A percentile compares a stretch with the other conserved stretches of the same genome.
phyloP scores from a whole-genome alignment of 2,113 vertebrate genomes.

The Alligator mississippiensis region DNA sequence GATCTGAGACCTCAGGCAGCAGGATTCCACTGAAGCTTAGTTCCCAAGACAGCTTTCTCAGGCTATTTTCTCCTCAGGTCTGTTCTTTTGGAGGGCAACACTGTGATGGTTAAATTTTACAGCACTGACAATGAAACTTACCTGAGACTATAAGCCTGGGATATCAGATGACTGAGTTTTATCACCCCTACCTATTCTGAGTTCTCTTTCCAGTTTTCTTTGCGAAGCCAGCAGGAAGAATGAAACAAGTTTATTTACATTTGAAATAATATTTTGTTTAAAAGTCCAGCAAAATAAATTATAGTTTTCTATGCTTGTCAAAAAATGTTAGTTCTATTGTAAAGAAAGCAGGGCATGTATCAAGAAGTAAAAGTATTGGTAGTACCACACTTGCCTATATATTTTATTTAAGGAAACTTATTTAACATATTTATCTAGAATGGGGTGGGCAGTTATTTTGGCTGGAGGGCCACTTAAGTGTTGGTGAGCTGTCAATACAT shows the following conservation, averaged over 20 bases:
- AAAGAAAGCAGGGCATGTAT: not conserved
- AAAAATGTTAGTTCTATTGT: not conserved
- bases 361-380: not conserved
- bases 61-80: slow-evolving; percentile 20
- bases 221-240: not conserved
- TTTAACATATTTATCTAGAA: not conserved
- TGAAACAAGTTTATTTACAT: not conserved
- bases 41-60: not conserved
- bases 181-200: not conserved
- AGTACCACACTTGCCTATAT: not conserved
- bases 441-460: not conserved
- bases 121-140: not conserved
- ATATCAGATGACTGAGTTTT: not conserved
- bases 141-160: not conserved
- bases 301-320: not conserved
- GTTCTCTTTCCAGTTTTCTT: not conserved
- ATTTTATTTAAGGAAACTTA: not conserved
- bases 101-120: slow-evolving; percentile 5
- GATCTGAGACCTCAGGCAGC: not conserved
- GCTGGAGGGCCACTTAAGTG: not conserved
- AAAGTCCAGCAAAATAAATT: slow-evolving; percentile 1
- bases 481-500: not conserved
- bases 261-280: not conserved
- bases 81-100: not conserved
- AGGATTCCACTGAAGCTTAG: not conserved